Evolutionary conservation across 2,797 vertebrate genomes (phyloP).

Genomic region (Onychomys arenicola): DNA sequence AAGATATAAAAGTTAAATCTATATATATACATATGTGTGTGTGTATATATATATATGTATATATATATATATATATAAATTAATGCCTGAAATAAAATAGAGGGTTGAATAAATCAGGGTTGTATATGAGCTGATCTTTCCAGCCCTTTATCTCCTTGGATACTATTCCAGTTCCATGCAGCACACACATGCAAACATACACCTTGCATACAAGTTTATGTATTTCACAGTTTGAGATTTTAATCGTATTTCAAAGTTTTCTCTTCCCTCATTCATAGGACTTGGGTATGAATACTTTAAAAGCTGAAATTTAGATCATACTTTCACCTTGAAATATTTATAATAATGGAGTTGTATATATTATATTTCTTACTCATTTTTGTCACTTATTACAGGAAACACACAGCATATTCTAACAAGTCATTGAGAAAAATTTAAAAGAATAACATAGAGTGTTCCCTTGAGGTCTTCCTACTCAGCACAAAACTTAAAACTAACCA

Average conservation of each 20-base stretch:
- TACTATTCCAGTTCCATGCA: background rate
- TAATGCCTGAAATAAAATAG: background rate
- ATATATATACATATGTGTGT: no score
- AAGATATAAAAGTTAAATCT: no score
- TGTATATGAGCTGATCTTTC: background rate
- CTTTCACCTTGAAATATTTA: slow-evolving; percentile 39
- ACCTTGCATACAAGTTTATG: background rate
- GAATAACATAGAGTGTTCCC: background rate
- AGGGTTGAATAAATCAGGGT: background rate
- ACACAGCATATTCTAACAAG: background rate
- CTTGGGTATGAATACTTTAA: background rate
- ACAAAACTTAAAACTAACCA: background rate
- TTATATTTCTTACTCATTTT: background rate
- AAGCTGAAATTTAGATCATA: slow-evolving; percentile 13
- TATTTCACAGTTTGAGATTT: slow-evolving; percentile 1
- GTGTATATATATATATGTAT: no score
- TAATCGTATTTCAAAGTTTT: background rate
- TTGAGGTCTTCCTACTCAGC: slow-evolving; percentile 38
- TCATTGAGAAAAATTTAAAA: background rate
- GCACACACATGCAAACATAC: background rate
- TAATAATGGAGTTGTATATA: background rate
- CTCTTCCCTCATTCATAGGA: background rate
- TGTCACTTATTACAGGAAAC: slow-evolving; percentile 8
- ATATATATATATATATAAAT: no score
- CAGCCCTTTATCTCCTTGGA: background rate